Evolutionary conservation across 2,113 vertebrate genomes (phyloP).

Genomic region (Etheostoma spectabile): DNA sequence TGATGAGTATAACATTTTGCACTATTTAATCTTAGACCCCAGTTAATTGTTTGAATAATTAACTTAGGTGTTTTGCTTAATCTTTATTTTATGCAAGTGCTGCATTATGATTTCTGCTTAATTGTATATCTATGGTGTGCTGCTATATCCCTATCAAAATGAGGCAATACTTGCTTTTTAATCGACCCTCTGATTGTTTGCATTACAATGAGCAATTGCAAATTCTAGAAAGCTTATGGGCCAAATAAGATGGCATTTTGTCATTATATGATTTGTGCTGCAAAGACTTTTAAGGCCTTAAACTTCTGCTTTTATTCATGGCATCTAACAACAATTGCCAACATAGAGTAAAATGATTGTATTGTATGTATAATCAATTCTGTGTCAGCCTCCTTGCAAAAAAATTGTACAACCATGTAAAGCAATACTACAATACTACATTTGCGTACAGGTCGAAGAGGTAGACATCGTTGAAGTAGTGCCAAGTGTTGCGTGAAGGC

Average conservation of each 20-base stretch:
- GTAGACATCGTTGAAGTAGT: neutral
- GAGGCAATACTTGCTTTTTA: neutral
- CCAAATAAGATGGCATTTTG: neutral
- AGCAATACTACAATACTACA: neutral
- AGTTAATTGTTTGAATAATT: neutral
- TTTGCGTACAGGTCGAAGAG: neutral
- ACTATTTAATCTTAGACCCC: conserved; percentile 14
- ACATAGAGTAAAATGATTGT: neutral
- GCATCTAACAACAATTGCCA: neutral
- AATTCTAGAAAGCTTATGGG: neutral
- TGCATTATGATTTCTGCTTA: neutral
- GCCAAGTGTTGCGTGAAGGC: neutral
- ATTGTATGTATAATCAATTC: neutral
- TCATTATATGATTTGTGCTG: neutral
- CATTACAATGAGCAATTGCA: neutral
- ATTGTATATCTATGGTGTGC: neutral
- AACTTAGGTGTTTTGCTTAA: neutral
- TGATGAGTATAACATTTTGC: conserved; percentile 17
- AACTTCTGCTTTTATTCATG: conserved; percentile 32
- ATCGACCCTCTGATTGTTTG: neutral
- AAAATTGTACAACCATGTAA: neutral
- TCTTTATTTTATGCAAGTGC: conserved; percentile 4
- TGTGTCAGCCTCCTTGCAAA: neutral
- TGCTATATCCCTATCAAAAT: conserved; percentile 8
- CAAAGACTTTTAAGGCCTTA: conserved; percentile 7